Evolutionary conservation across 2,888 invertebrate species (phyloP), one percentile per base, ranked within the genome.

Genomic region (Nesidiocoris tenuis): DNA sequence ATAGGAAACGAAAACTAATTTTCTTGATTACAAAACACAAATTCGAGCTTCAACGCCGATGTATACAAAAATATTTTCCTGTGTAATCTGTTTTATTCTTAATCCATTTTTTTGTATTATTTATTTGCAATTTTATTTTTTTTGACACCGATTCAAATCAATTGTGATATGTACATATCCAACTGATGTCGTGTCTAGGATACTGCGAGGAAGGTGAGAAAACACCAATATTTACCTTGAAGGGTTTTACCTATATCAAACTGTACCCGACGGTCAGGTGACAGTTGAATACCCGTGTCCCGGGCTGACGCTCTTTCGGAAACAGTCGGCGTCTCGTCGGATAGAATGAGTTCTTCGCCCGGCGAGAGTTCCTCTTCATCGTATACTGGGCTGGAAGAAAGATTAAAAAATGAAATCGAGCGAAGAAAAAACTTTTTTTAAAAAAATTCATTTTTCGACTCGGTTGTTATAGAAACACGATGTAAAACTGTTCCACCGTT

Each of bases 281-380:
- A 80, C 23, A 77, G 61, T 55, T 55, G 72, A 61, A 77, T 61
- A 65, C 85, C 85, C 74, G 83, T 84, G 75, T 84, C 85, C 66
- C 83, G 84, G 61, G 76, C 78, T 7, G 84, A 84, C 18, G 80
- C 79, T 72, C 85, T 83, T 79, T 85, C 84, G 1, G 85, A 85
- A 74, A 85, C 65, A 2, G 75, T 67, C 82, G 76, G 77, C 17
- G 76, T 39, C 64, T 77, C 75, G 22, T 79, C 79, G 21, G 78
- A 78, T 9, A 77, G 65, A 12, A 77, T 75, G 0, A 71, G 17
- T 9, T 79, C 79, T 67, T 79, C 80, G 39, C 61, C 64, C 1
- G 77, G 61, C 9, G 76, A 76, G 17, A 70, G 74, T 23, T 78
- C 78, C 18, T 76, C 77, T 18, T 70, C 71, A 56, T 54, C 61